Conservation (phyloP, 1,140 invertebrate species). For the Drosophila ananassae region DNA sequence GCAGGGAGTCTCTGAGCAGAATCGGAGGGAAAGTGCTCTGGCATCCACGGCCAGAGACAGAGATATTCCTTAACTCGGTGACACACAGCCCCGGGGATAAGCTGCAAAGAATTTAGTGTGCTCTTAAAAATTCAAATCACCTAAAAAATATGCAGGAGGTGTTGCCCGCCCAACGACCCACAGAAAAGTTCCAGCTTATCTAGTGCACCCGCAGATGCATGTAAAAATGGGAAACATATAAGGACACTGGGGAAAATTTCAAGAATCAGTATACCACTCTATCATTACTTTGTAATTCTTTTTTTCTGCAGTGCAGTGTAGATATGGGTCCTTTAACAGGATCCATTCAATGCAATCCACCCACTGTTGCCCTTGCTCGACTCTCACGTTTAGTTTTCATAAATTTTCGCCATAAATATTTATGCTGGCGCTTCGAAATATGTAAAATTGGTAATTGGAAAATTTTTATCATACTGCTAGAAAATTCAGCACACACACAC, state of each 20-base stretch:
- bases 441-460: slow-evolving; percentile 81
- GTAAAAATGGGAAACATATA: slow-evolving; percentile 6
- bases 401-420: slow-evolving; percentile 79
- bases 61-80: slow-evolving; percentile 39
- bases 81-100: slow-evolving; percentile 73
- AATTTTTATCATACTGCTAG: slow-evolving; percentile 69
- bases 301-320: slow-evolving; percentile 31
- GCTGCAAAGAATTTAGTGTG: slow-evolving; percentile 59
- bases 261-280: not conserved
- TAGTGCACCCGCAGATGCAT: slow-evolving; percentile 26
- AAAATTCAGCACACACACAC: slow-evolving; percentile 7
- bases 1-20: slow-evolving; percentile 22
- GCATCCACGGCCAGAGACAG: slow-evolving; percentile 14
- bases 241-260: slow-evolving; percentile 3
- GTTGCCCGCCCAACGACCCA: slow-evolving; percentile 10
- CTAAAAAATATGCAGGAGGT: slow-evolving; percentile 74
- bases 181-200: slow-evolving; percentile 31
- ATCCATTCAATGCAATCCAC: slow-evolving; percentile 10
- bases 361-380: slow-evolving; percentile 36
- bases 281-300: not conserved
- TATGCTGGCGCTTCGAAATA: slow-evolving; percentile 72
- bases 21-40: slow-evolving; percentile 34
- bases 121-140: slow-evolving; percentile 79
- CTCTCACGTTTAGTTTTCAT: slow-evolving; percentile 79
- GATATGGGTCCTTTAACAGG: slow-evolving; percentile 4